phyloP scores from a whole-genome alignment of 2,888 invertebrate species.

The Cryptocheilus praepositus region DNA sequence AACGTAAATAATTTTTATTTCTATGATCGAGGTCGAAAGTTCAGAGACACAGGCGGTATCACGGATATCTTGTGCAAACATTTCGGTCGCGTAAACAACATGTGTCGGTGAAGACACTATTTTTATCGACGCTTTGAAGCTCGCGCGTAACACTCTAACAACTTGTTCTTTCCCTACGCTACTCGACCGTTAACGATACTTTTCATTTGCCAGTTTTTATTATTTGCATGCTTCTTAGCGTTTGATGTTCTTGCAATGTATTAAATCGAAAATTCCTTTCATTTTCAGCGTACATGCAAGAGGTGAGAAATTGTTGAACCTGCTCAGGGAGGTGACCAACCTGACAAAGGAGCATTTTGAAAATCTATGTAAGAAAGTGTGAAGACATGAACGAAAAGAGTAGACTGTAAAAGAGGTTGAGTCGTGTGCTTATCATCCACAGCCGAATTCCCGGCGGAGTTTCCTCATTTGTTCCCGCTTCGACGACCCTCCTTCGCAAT shows the following conservation, averaged over 20 bases:
- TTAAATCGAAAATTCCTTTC: no score
- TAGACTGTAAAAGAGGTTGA: constrained; percentile 2
- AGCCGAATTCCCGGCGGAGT: constrained; percentile 46
- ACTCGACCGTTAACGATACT: background rate
- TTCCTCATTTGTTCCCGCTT: constrained; percentile 22
- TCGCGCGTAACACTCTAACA: constrained; percentile 3
- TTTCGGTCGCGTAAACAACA: no score
- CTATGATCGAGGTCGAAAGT: no score
- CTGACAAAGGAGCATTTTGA: no score
- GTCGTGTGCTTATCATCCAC: constrained; percentile 38
- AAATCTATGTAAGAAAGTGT: constrained; percentile 6
- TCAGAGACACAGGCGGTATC: no score
- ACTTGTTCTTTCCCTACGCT: background rate
- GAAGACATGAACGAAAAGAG: constrained; percentile 23
- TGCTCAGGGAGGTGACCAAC: no score
- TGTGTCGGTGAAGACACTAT: background rate
- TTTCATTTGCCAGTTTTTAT: background rate
- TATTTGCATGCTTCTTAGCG: background rate
- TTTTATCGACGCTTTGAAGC: constrained; percentile 1
- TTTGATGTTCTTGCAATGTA: background rate
- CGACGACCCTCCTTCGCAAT: constrained; percentile 24
- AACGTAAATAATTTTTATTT: no score
- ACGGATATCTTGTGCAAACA: no score
- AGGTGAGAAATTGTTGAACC: no score
- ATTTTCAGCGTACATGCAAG: no score